These are phyloP conservation scores for Threskiornis aethiopicus DNA, from an alignment of 2,797 vertebrate species.

Conservation along the genomic window DNA sequence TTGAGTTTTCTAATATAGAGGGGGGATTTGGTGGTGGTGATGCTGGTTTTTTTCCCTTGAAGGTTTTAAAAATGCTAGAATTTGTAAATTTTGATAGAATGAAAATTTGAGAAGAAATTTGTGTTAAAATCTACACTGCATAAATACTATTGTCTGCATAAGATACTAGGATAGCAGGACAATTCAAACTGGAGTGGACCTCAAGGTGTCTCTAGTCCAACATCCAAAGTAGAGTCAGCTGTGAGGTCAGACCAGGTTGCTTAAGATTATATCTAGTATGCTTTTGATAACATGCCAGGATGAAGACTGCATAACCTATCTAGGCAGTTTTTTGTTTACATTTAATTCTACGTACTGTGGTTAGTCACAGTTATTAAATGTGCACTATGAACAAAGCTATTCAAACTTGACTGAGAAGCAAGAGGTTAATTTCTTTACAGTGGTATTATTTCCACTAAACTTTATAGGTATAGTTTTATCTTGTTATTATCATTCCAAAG, in stretches of 20 bases:
- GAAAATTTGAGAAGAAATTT: background rate
- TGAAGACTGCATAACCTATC: background rate
- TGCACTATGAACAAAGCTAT: background rate
- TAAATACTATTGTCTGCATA: background rate
- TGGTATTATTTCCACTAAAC: background rate
- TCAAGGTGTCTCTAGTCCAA: background rate
- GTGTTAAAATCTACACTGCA: background rate
- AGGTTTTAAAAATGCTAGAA: background rate
- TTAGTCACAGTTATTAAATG: background rate
- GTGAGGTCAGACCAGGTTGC: background rate
- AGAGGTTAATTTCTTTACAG: background rate
- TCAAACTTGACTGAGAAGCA: background rate
- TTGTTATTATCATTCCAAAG: background rate
- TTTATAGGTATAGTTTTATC: background rate
- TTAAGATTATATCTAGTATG: background rate
- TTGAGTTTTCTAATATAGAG: background rate
- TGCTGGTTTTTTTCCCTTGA: accelerated
- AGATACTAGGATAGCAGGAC: background rate
- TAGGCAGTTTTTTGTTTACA: background rate
- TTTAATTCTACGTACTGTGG: background rate
- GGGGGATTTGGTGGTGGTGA: accelerated
- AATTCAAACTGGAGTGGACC: background rate
- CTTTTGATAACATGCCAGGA: background rate
- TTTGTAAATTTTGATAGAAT: background rate
- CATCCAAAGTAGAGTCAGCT: background rate